Conservation (phyloP, 1,140 invertebrate species). For the Sitodiplosis mosellana region DNA sequence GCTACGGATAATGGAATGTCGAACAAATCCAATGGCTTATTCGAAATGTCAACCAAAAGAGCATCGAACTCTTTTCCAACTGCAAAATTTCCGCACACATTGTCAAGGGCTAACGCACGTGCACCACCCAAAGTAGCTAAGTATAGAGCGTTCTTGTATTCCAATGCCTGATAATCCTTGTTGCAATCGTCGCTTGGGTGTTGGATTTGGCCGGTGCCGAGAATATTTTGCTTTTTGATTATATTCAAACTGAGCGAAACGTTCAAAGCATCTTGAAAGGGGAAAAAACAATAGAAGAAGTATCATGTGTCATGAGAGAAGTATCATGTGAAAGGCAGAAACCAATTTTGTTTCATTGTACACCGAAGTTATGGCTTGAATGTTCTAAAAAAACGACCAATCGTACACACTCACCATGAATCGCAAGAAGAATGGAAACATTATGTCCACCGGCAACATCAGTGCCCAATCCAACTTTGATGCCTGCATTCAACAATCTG, state of each 20-base stretch:
- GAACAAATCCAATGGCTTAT: constrained; percentile 35
- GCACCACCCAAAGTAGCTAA: constrained; percentile 75
- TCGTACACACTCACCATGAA: too few species aligned
- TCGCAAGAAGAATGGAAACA: constrained; percentile 54
- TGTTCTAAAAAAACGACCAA: too few species aligned
- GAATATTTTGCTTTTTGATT: constrained; percentile 19
- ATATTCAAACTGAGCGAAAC: constrained; percentile 47
- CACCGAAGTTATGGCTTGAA: too few species aligned
- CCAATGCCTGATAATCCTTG: constrained; percentile 32
- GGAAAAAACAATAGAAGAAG: too few species aligned
- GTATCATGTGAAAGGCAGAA: too few species aligned
- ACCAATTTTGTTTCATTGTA: too few species aligned
- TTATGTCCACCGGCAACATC: constrained; percentile 69
- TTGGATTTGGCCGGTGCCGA: constrained; percentile 10
- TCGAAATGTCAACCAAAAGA: constrained; percentile 39
- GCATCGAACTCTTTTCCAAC: constrained; percentile 76
- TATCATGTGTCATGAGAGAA: too few species aligned
- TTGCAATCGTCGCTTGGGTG: constrained; percentile 9
- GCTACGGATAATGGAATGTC: constrained; percentile 8
- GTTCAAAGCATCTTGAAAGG: constrained; percentile 46
- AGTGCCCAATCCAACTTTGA: constrained; percentile 71
- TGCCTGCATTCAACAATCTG: constrained; percentile 35
- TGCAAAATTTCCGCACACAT: constrained; percentile 59
- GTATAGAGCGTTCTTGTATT: constrained; percentile 61
- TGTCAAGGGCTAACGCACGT: constrained; percentile 48